phyloP scores from a whole-genome alignment of 2,888 invertebrate genomes.

The Drosophila paranaensis region DNA sequence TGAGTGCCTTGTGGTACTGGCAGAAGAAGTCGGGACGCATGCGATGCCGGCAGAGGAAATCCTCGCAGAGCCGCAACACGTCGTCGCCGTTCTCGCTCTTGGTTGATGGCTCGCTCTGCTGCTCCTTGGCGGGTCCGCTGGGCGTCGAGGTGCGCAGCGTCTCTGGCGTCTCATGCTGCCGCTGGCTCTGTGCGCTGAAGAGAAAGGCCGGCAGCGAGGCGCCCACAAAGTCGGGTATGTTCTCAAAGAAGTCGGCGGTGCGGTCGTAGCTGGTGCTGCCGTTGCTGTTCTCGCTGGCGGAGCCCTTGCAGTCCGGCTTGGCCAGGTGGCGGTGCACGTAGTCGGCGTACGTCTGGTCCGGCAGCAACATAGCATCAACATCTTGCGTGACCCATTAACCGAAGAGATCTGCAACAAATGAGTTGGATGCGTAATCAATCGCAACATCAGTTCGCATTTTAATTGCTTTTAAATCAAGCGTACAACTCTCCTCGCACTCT shows the following conservation, averaged over 20 bases:
- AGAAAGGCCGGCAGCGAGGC: constrained; percentile 68
- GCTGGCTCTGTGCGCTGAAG: constrained; percentile 33
- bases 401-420: constrained; percentile 47
- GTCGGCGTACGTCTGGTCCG: constrained; percentile 91
- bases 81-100: constrained; percentile 63
- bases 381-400: constrained; percentile 63
- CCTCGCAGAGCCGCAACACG: constrained; percentile 86
- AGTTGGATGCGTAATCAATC: constrained; percentile 64
- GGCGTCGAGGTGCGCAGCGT: constrained; percentile 15
- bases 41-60: constrained; percentile 88
- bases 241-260: constrained; percentile 81
- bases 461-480: constrained; percentile 78
- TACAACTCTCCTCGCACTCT: constrained; percentile 19
- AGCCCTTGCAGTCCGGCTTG: constrained; percentile 46
- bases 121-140: constrained; percentile 19
- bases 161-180: constrained; percentile 6
- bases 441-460: constrained; percentile 74
- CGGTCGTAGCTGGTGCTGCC: constrained; percentile 69
- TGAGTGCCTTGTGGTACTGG: constrained; percentile 87
- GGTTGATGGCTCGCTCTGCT: constrained; percentile 25
- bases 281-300: constrained; percentile 5
- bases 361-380: constrained; percentile 87
- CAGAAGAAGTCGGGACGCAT: constrained; percentile 92
- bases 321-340: constrained; percentile 66
- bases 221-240: constrained; percentile 80